Base-by-base conservation (phyloP, 2,888 invertebrate species). In the Megaustenia siamemsis region DNA sequence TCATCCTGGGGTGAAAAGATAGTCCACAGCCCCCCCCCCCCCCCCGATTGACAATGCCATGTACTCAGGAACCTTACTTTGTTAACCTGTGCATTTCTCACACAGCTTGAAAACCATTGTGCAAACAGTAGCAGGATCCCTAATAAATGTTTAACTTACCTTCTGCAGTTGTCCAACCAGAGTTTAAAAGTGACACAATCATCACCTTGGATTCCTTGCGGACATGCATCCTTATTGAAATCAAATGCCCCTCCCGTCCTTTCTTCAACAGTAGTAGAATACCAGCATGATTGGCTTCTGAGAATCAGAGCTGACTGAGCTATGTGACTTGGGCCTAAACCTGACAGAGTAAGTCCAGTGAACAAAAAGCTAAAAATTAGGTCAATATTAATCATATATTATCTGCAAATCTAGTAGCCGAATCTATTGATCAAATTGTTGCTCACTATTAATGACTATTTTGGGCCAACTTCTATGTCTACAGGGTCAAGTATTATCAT, bases 121-220 rank as follows among this genome's bases (percentile, higher is more conserved):
- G n/a, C n/a, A n/a, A n/a, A n/a, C 68, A 28, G 12, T 28, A 10
- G 15, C n/a, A 10, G 53, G 12, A 53, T 53, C 53, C 21, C 15
- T 18, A 53, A 12, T 18, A 53, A 12, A 53, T 53, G 53, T 21
- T 15, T 15, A 28, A 0, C 66, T 66, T 60, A 84, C 38, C 89
- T 87, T 43, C 88, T 86, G 80, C 93, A 93, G 84, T 90, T 93
- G 32, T 91, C 87, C 49, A 91, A 84, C 92, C 93, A 93, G 3
- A 90, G 84, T 83, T 89, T 89, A 85, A 91, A 92, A 77, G 88
- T 87, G 2, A 87, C 90, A 84, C 92, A 92, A 75, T 90, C 89
- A 12, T 90, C 89, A 2, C 93, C 93, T 79, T 93, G 93, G 15
- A 93, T 88, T 12, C 93, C 93, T 80, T 93, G 92, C 0, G 92